phyloP scores from a whole-genome alignment of 2,113 vertebrate species.

The Lamprologus tigripictilis region DNA sequence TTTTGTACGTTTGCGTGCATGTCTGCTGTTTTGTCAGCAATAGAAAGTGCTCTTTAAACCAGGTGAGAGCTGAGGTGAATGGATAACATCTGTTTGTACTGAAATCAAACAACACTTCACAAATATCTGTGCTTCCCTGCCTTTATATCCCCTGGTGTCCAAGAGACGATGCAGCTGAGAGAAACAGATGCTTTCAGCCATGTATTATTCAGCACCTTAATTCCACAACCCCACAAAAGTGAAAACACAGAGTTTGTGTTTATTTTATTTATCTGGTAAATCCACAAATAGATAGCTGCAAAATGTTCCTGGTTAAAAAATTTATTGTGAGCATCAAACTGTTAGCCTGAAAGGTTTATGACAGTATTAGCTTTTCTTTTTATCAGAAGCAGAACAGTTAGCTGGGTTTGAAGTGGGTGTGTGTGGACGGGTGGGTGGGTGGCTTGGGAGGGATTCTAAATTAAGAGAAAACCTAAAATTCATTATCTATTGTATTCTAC shows the following conservation, averaged over 20 bases:
- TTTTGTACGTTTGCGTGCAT: background rate
- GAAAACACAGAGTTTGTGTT: slow-evolving; percentile 38
- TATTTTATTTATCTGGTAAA: slow-evolving; percentile 47
- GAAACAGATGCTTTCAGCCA: slow-evolving; percentile 50
- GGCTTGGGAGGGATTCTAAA: background rate
- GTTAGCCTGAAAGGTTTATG: background rate
- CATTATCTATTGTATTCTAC: background rate
- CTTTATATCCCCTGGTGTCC: background rate
- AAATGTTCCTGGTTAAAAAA: slow-evolving; percentile 50
- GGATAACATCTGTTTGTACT: background rate
- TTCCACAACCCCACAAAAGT: slow-evolving; percentile 38
- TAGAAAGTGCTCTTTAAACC: background rate
- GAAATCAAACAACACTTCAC: slow-evolving; percentile 30
- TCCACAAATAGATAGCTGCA: slow-evolving; percentile 52
- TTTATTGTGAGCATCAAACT: background rate
- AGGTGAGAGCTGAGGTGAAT: background rate
- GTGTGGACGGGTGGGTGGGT: background rate
- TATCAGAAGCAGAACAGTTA: background rate
- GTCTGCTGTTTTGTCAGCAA: background rate
- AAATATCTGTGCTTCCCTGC: slow-evolving; percentile 19
- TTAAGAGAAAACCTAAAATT: background rate
- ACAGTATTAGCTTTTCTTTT: background rate
- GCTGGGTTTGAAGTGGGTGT: background rate
- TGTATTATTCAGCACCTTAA: slow-evolving; percentile 58
- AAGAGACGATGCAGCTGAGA: background rate